These are phyloP conservation scores for Aporophyla lueneburgensis DNA, from an alignment of 2,888 invertebrate genomes.

Conservation along the genomic window DNA sequence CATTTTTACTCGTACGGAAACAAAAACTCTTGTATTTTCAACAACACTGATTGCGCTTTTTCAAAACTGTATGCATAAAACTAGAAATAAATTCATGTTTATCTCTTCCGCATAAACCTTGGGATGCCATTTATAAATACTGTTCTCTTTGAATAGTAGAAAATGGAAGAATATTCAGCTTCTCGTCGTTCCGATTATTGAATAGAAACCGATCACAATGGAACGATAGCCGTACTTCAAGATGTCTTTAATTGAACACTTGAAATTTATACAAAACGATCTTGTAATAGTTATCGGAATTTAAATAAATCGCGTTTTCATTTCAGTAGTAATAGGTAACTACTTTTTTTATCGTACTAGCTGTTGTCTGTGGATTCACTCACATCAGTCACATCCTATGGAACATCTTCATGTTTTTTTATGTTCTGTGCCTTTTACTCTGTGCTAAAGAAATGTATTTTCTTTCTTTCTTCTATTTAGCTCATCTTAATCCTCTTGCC, in stretches of 20 bases:
- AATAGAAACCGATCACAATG: conserved; percentile 41
- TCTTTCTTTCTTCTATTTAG: too few species aligned
- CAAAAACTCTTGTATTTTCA: neutral
- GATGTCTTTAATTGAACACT: conserved; percentile 44
- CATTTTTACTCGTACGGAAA: neutral
- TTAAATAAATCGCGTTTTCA: conserved; percentile 20
- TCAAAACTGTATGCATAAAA: neutral
- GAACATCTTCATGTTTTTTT: neutral
- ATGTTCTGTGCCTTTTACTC: too few species aligned
- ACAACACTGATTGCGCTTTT: neutral
- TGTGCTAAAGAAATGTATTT: too few species aligned
- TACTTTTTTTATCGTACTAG: neutral
- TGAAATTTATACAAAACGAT: conserved; percentile 40
- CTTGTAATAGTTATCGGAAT: conserved; percentile 8
- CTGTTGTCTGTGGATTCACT: neutral
- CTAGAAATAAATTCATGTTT: neutral
- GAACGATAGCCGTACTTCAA: conserved; percentile 36
- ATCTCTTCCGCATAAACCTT: conserved; percentile 6
- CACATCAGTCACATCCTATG: neutral
- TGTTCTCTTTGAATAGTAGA: conserved; percentile 30
- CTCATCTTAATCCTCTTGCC: neutral
- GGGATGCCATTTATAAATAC: conserved; percentile 34
- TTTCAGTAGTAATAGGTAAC: neutral
- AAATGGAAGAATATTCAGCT: conserved; percentile 38
- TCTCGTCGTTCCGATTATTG: conserved; percentile 20